Base-by-base conservation (phyloP, 2,113 vertebrate species). In the Passer domesticus region DNA sequence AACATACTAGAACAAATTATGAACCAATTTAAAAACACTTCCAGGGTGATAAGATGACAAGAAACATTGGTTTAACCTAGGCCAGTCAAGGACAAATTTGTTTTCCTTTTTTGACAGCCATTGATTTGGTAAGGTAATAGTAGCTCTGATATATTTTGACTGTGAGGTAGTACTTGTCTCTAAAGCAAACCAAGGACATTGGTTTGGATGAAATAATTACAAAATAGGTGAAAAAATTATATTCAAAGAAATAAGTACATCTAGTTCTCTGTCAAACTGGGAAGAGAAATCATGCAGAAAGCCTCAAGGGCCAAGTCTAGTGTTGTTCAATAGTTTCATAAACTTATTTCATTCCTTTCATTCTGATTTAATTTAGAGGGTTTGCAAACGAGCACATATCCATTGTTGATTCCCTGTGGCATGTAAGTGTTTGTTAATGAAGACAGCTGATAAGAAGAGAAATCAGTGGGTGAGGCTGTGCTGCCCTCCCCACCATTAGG, bases 81-180 rank as follows among this genome's bases (percentile, higher is more conserved):
- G 74, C 63, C 25, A 66, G 46, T 44, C 52, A 91, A 84, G 64
- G 81, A 43, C 30, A 72, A 67, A 77, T 80, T 87, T 91, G 70
- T 88, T 84, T 94, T 90, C 52, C 80, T 43, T 83, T 62, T 92
- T 78, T 92, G 87, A 63, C 64, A 67, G 78, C 28, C 58, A 49
- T 83, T 93, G 88, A 77, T 88, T 75, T 92, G 74, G 35, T 25
- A 83, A 87, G 62, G 69, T 75, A 94, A 75, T n/a, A 84, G 56
- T 56, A 91, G 33, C 52, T 63, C 35, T 91, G 91, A 89, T 92
- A 33, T 69, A 70, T 90, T 85, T 81, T 93, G 56, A 75, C 76
- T 60, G 46, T 84, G 58, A 75, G 52, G 41, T 43, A 83, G 44
- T 63, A 72, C 41, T 92, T 93, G 41, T 82, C 87, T 92, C 33